A percentile compares a stretch with the other conserved stretches of the same genome.
Evolutionary conservation across 2,797 vertebrate genomes (phyloP).

Genomic region (Syndactyla subalaris): DNA sequence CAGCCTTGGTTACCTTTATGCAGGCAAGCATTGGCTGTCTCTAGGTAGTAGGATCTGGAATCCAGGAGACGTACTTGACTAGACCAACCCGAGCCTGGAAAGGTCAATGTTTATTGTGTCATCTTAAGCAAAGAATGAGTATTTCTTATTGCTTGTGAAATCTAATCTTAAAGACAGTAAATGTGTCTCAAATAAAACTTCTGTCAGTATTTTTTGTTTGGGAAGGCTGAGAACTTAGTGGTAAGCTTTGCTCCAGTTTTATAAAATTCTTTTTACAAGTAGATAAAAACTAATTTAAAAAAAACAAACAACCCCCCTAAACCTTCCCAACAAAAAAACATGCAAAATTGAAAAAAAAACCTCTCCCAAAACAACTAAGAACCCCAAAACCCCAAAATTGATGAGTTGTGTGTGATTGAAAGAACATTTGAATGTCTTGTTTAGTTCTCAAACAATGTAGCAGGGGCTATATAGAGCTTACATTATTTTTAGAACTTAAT

Average conservation of each 20-base stretch:
- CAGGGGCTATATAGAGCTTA: neutral
- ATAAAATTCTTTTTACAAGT: neutral
- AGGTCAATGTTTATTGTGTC: neutral
- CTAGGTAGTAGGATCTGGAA: neutral
- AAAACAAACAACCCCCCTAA: neutral
- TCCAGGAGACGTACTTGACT: fast-evolving
- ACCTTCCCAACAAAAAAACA: neutral
- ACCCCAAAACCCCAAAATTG: neutral
- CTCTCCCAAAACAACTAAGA: neutral
- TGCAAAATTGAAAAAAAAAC: neutral
- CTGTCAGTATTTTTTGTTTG: neutral
- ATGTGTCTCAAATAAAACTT: neutral
- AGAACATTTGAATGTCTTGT: neutral
- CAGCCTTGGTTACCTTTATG: neutral
- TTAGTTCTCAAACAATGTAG: neutral
- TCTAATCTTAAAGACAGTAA: neutral
- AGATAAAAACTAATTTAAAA: neutral
- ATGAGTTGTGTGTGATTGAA: neutral
- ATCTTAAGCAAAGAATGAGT: neutral
- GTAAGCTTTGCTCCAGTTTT: neutral
- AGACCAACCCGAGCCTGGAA: neutral
- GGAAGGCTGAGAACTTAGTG: neutral
- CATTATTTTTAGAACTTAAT: constrained; percentile 23
- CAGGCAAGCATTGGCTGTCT: neutral
- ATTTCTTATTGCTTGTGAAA: neutral